phyloP scores from a whole-genome alignment of 2,113 vertebrate species.

The Microcebus jonahi region DNA sequence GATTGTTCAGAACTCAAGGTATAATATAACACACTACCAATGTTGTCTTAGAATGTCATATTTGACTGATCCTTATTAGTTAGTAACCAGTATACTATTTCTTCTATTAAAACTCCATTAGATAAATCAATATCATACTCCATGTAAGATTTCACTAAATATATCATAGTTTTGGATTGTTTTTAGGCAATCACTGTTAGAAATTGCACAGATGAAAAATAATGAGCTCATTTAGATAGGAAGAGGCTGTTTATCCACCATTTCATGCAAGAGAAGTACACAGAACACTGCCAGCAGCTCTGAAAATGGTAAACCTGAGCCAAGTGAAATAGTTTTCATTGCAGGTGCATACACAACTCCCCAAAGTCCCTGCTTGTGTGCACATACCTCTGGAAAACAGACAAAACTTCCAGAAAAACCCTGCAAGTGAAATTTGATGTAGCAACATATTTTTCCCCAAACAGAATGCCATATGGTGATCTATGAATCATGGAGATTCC shows the following conservation, averaged over 20 bases:
- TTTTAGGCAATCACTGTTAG: conserved; percentile 56
- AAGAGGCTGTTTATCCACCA: conserved; percentile 47
- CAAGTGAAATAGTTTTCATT: conserved; percentile 23
- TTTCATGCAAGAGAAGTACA: conserved; percentile 52
- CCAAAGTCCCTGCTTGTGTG: conserved; percentile 25
- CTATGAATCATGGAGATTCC: conserved; percentile 64
- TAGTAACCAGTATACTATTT: conserved; percentile 3
- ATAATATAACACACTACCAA: conserved; percentile 36
- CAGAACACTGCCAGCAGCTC: conserved; percentile 58
- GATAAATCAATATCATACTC: conserved; percentile 48
- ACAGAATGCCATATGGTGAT: conserved; percentile 67
- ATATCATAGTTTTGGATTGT: background rate
- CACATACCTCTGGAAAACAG: conserved; percentile 24
- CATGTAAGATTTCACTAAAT: conserved; percentile 46
- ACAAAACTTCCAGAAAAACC: background rate
- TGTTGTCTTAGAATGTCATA: conserved; percentile 17
- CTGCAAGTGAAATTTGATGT: background rate
- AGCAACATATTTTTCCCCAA: background rate
- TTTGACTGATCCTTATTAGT: background rate
- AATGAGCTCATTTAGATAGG: conserved; percentile 51
- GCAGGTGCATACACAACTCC: background rate
- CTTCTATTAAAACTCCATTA: conserved; percentile 55
- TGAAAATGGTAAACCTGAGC: background rate
- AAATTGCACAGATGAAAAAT: conserved; percentile 74
- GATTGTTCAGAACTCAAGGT: background rate